phyloP scores from a whole-genome alignment of 2,113 vertebrate species.

The Zootoca vivipara region DNA sequence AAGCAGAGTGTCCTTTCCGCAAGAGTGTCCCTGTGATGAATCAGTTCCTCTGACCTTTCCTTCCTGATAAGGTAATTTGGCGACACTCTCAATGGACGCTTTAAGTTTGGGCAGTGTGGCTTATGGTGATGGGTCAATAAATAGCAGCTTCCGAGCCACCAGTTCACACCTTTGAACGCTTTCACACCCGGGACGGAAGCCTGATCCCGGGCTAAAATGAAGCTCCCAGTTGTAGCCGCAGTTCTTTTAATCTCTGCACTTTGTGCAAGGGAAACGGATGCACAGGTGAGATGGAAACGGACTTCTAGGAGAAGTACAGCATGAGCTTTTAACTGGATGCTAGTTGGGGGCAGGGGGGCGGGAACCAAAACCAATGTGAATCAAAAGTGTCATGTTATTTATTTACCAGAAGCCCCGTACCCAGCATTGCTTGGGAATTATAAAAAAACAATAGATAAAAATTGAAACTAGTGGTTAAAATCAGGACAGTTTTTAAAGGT shows the following conservation, averaged over 20 bases:
- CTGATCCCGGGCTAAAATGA: neutral
- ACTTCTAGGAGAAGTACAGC: neutral
- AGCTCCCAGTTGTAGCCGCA: neutral
- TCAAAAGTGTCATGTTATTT: neutral
- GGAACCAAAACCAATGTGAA: neutral
- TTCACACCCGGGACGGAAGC: neutral
- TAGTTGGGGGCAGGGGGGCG: neutral
- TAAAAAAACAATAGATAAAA: too few relatives aligned
- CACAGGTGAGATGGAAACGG: neutral
- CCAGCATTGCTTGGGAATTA: too few relatives aligned
- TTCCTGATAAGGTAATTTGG: neutral
- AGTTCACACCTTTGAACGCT: accelerated
- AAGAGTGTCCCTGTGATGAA: neutral
- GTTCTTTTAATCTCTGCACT: neutral
- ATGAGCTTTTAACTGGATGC: neutral
- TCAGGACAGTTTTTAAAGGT: too few relatives aligned
- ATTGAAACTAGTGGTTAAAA: too few relatives aligned
- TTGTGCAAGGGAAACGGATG: neutral
- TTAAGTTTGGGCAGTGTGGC: neutral
- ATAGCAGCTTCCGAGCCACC: neutral
- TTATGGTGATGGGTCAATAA: neutral
- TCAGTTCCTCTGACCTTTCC: conserved; percentile 16
- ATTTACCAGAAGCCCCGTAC: too few relatives aligned
- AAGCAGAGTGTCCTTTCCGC: neutral
- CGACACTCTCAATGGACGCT: neutral